A percentile compares a stretch with the other conserved stretches of the same genome.
Conservation (phyloP, 2,113 vertebrate species). For the Candoia aspera region DNA sequence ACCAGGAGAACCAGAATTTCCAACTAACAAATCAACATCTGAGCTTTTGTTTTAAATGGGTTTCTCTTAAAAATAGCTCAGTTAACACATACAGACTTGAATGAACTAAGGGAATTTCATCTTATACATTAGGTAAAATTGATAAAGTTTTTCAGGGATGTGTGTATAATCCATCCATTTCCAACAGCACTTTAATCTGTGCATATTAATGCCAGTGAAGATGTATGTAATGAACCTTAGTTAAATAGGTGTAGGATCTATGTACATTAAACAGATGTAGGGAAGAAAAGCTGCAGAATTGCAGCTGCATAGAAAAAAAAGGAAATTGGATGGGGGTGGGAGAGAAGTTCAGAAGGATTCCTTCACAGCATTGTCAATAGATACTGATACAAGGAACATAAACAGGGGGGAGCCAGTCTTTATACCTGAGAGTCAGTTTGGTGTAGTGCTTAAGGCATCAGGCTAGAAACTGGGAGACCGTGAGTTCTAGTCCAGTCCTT, state of each 20-base stretch:
- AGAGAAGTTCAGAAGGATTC: neutral
- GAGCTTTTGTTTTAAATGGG: neutral
- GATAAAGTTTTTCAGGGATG: neutral
- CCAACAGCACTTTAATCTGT: neutral
- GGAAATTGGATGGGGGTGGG: neutral
- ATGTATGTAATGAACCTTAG: neutral
- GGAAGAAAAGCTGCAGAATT: neutral
- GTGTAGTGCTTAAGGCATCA: too few species aligned
- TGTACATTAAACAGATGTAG: neutral
- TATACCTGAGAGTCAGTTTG: neutral
- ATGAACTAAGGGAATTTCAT: neutral
- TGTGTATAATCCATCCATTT: neutral
- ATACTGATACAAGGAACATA: neutral
- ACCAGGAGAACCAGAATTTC: neutral
- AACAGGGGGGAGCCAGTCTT: neutral
- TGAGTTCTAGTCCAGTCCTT: too few species aligned
- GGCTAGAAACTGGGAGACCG: too few species aligned
- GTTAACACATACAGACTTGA: too few species aligned
- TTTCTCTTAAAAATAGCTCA: too few species aligned
- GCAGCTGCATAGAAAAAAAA: neutral
- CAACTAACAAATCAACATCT: neutral
- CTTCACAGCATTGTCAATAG: neutral
- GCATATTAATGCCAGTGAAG: neutral
- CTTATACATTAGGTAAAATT: neutral
- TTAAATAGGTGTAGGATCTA: neutral